Percentiles rank a stretch among this genome's conserved stretches.
These are phyloP conservation scores for Furcifer pardalis DNA, from an alignment of 2,797 vertebrate genomes.

Conservation along the genomic window DNA sequence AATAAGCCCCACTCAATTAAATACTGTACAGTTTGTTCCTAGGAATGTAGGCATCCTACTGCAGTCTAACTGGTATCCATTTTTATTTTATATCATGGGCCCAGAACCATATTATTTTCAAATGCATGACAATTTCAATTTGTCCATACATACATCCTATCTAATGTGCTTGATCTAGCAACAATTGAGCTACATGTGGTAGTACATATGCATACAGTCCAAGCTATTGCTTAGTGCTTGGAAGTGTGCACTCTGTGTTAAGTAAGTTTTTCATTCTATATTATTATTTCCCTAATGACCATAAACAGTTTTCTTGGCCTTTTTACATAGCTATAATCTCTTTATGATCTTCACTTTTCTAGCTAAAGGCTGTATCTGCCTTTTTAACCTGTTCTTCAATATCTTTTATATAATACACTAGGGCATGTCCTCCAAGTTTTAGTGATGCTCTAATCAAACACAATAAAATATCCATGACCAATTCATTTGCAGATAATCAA, in stretches of 20 bases:
- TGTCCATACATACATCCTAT: not conserved
- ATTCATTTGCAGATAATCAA: conserved; percentile 48
- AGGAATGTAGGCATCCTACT: too few species aligned
- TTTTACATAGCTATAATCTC: not conserved
- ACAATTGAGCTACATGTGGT: not conserved
- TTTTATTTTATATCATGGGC: not conserved
- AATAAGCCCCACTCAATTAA: not conserved
- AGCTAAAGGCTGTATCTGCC: conserved; percentile 23
- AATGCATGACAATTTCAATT: not conserved
- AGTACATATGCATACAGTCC: not conserved
- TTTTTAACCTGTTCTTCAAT: conserved; percentile 1
- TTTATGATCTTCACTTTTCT: not conserved
- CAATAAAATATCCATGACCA: conserved; percentile 41
- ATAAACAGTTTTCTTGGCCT: conserved; percentile 5
- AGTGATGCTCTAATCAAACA: conserved; percentile 44
- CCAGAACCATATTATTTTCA: not conserved
- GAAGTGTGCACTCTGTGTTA: not conserved
- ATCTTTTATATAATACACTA: conserved; percentile 11
- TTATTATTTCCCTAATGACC: conserved; percentile 7
- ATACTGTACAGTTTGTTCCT: not conserved
- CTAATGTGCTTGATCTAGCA: not conserved
- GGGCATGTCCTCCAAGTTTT: conserved; percentile 26
- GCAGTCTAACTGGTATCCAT: not conserved
- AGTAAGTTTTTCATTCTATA: not conserved
- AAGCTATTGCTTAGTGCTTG: not conserved